Percentiles rank a stretch among this genome's conserved stretches.
phyloP scores from a whole-genome alignment of 2,797 vertebrate genomes.

The Polyboroides typus region DNA sequence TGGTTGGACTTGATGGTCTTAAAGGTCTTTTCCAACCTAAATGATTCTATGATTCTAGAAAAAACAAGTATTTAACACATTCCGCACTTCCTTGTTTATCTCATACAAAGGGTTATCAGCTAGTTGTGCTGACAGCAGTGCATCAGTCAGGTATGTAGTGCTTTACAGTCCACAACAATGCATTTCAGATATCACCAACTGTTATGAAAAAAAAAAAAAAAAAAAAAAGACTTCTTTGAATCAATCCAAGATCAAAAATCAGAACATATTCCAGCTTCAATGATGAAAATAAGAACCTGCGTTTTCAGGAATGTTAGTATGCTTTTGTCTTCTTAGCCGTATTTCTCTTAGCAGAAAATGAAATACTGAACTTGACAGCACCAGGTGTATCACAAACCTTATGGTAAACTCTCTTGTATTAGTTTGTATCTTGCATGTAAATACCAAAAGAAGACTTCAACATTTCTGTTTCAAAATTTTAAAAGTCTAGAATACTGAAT shows the following conservation, averaged over 20 bases:
- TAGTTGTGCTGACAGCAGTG: neutral
- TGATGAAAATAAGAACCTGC: neutral
- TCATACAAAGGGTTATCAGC: neutral
- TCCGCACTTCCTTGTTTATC: neutral
- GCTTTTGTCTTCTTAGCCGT: neutral
- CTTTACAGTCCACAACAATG: neutral
- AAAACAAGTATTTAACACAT: neutral
- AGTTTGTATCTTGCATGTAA: neutral
- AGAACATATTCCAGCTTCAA: neutral
- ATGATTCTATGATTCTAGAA: neutral
- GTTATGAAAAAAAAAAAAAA: too few species aligned
- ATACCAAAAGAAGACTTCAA: neutral
- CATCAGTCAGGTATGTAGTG: neutral
- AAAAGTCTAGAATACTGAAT: neutral
- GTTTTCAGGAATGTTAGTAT: neutral
- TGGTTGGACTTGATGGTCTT: too few species aligned
- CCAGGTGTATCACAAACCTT: neutral
- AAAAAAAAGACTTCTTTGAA: neutral
- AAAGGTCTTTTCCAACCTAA: too few species aligned
- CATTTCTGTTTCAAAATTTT: neutral
- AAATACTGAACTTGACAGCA: neutral
- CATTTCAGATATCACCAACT: neutral
- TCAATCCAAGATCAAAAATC: neutral
- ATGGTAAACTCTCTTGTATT: neutral
- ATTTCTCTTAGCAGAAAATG: neutral